Base-by-base conservation (phyloP, 2,888 invertebrate genomes). In the Plagodis pulveraria region DNA sequence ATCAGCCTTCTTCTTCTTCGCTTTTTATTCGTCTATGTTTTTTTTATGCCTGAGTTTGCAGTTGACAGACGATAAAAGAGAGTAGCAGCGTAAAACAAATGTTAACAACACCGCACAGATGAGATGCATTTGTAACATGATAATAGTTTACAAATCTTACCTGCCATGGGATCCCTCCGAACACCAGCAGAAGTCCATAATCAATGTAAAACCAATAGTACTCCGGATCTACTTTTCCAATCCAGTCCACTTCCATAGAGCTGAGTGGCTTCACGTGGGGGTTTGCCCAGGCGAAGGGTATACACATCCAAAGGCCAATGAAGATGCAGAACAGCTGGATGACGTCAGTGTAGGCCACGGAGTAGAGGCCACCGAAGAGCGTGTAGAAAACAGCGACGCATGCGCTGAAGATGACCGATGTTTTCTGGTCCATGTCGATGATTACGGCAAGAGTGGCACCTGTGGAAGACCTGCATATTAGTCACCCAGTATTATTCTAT, bases 161-260 rank as follows among this genome's bases (percentile, higher is more conserved):
- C 95, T 99, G 98, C 98, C 99, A 99, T 0, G 99, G 99, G 73
- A 99, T 99, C 45, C 99, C 99, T 12, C 99, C 99, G 77, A 99
- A 98, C 49, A 99, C 93, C 59, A 99, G 93, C 72, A 99, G 93
- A 71, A 99, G 89, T 9, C 97, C 98, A 72, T 97, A 96, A 89
- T 99, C 99, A 51, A 97, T 74, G 83, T 99, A 99, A 72, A 94
- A 96, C 93, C 96, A 97, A 72, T 96, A 94, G 76, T 97, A 96
- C 2, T 94, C 89, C 0, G 95, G 89, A 0, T 96, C 94, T 9
- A 98, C 93, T 53, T 93, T 89, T 2, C 98, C 98, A 66, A 98
- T 96, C 98, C 98, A 98, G 81, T 98, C 97, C 53, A 96, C 96
- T 34, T 97, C 96, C 94, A 96, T 95, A 43, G 95, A 95, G 64